Evolutionary conservation across 2,113 vertebrate genomes (phyloP).

Genomic region (Oenanthe melanoleuca): DNA sequence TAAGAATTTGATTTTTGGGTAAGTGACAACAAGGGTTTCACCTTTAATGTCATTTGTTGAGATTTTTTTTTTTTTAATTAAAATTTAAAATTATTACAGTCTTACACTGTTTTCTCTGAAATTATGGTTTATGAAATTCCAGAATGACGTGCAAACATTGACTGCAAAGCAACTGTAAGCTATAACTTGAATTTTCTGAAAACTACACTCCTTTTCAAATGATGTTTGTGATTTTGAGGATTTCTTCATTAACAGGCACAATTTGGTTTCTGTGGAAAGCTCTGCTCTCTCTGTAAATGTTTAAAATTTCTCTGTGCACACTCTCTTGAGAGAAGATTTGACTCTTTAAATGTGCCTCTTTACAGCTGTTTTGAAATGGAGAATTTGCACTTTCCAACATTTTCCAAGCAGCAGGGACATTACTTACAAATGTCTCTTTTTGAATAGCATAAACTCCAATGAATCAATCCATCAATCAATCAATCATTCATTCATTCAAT

Average conservation of each 20-base stretch:
- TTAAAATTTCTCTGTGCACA: neutral
- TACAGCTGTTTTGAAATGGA: neutral
- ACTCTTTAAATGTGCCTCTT: neutral
- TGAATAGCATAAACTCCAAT: neutral
- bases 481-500: neutral
- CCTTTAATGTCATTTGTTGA: neutral
- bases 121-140: neutral
- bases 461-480: neutral
- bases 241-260: neutral
- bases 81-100: neutral
- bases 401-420: neutral
- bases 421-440: neutral
- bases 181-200: neutral
- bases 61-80: neutral
- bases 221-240: neutral
- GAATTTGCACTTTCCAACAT: neutral
- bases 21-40: neutral
- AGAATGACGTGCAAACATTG: neutral
- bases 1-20: neutral
- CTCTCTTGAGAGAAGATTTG: neutral
- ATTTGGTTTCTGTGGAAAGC: neutral
- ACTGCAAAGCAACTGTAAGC: neutral
- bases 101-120: neutral
- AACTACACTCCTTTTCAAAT: neutral
- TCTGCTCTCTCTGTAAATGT: neutral